Evolutionary conservation across 2,797 vertebrate genomes (phyloP).

Genomic region (Pterois miles): DNA sequence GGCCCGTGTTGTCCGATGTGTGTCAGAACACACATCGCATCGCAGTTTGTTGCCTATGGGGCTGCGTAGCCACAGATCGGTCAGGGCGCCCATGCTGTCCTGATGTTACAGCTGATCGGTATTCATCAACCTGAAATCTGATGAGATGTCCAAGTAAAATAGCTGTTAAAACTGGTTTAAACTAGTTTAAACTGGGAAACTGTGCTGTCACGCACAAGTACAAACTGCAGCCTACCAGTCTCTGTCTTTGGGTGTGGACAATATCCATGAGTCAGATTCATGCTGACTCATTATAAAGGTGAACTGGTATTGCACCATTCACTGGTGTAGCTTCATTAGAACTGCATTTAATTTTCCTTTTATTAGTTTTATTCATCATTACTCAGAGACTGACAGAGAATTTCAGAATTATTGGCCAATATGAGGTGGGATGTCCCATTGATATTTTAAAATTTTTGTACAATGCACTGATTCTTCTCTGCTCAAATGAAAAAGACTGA

Average conservation of each 20-base stretch:
- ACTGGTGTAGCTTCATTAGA: not conserved
- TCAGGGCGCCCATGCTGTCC: too few species aligned
- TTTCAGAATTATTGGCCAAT: not conserved
- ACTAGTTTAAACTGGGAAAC: conserved; percentile 23
- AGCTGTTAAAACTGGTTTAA: conserved; percentile 3
- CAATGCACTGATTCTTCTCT: not conserved
- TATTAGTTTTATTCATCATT: not conserved
- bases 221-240: conserved; percentile 13
- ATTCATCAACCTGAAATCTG: not conserved
- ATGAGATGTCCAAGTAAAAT: not conserved
- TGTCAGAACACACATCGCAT: too few species aligned
- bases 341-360: not conserved
- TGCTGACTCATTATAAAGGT: conserved; percentile 17
- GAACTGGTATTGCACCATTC: not conserved
- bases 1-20: too few species aligned
- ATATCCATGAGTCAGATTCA: conserved; percentile 26
- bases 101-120: too few species aligned
- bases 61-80: too few species aligned
- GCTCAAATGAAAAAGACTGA: too few species aligned
- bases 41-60: too few species aligned
- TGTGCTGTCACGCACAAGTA: conserved; percentile 33
- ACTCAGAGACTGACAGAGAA: not conserved
- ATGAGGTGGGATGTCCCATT: not conserved
- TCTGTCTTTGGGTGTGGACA: conserved; percentile 30
- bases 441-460: not conserved